These are phyloP conservation scores for Edolisoma coerulescens DNA, from an alignment of 2,113 vertebrate species.

Conservation along the genomic window DNA sequence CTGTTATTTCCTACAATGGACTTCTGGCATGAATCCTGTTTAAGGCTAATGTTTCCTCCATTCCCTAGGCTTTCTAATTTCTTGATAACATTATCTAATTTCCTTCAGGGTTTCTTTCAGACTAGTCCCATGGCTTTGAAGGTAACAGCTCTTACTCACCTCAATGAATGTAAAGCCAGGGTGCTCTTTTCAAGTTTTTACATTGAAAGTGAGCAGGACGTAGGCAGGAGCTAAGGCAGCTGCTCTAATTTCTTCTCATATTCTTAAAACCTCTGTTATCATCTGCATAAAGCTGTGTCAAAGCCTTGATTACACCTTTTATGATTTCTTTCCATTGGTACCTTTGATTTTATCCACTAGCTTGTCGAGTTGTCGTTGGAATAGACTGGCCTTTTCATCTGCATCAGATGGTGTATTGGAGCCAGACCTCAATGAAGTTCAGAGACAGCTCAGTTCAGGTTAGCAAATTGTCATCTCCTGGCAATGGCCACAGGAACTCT, in stretches of 20 bases:
- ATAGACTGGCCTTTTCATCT: background rate
- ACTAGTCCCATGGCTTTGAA: slow-evolving; percentile 6
- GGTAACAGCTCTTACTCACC: slow-evolving; percentile 6
- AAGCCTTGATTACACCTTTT: background rate
- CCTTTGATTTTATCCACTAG: background rate
- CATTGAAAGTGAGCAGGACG: background rate
- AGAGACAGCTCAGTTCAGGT: background rate
- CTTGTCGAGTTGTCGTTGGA: background rate
- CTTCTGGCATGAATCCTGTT: slow-evolving; percentile 13
- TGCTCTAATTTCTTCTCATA: background rate
- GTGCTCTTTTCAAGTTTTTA: background rate
- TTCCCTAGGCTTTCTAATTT: slow-evolving; percentile 11
- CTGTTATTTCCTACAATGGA: slow-evolving; percentile 48
- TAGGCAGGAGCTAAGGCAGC: background rate
- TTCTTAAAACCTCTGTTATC: background rate
- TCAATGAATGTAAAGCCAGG: background rate
- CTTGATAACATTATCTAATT: slow-evolving; percentile 46
- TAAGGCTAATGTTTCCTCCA: slow-evolving; percentile 30
- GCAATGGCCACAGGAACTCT: slow-evolving; percentile 46
- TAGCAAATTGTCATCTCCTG: slow-evolving; percentile 33
- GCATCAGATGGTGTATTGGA: background rate
- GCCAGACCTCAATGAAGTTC: background rate
- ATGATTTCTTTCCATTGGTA: background rate
- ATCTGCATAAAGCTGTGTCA: background rate
- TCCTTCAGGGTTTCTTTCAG: slow-evolving; percentile 54